A percentile compares a stretch with the other conserved stretches of the same genome.
These are phyloP conservation scores for Imbricaverruca yamaguchii DNA, from an alignment of 2,888 invertebrate genomes.

Conservation along the genomic window DNA sequence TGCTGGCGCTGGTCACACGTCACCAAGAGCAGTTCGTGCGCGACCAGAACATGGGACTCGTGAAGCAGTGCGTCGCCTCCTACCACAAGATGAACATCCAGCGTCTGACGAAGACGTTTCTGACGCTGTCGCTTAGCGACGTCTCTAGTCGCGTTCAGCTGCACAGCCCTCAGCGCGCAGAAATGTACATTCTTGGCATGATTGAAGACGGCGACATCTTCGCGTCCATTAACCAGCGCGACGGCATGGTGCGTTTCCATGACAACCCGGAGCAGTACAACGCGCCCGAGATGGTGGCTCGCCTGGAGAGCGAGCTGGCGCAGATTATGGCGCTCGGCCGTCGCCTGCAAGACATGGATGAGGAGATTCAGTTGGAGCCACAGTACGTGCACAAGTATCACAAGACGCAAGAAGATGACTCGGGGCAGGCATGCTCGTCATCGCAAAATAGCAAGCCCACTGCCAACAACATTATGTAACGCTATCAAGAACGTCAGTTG, in stretches of 20 bases:
- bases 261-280: conserved; percentile 94
- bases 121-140: conserved; percentile 79
- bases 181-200: conserved; percentile 90
- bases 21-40: conserved; percentile 63
- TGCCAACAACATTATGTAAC: neutral
- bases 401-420: conserved; percentile 31
- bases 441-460: neutral
- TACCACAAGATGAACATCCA: conserved; percentile 95
- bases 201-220: conserved; percentile 95
- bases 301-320: conserved; percentile 72
- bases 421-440: neutral
- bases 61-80: conserved; percentile 70
- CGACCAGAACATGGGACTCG: conserved; percentile 52
- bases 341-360: conserved; percentile 85
- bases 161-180: conserved; percentile 70
- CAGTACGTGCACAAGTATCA: conserved; percentile 55
- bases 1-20: conserved; percentile 61
- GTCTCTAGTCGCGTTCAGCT: conserved; percentile 84
- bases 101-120: conserved; percentile 86
- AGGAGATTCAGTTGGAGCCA: conserved; percentile 86
- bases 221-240: conserved; percentile 93
- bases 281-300: conserved; percentile 75
- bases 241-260: conserved; percentile 94
- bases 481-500: too few relatives aligned
- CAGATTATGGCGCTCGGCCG: conserved; percentile 80